Conservation (phyloP, 2,113 vertebrate species). For the Chaetodon trifascialis region DNA sequence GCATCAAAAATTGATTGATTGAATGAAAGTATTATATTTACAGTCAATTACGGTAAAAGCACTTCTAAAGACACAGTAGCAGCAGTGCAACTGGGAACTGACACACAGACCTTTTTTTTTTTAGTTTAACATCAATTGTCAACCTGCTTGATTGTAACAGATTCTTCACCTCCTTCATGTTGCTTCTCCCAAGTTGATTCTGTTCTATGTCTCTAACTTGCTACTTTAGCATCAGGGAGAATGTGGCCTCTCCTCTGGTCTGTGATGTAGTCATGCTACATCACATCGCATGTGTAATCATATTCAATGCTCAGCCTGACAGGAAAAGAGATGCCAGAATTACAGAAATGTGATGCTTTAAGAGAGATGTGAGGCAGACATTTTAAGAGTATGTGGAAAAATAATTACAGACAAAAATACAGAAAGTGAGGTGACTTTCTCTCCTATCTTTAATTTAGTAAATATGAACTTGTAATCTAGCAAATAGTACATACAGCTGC, state of each 20-base stretch:
- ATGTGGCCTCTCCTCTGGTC: neutral
- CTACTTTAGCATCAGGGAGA: neutral
- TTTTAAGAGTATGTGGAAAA: too few relatives aligned
- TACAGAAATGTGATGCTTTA: neutral
- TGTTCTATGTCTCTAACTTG: too few relatives aligned
- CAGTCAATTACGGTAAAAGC: neutral
- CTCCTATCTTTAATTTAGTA: neutral
- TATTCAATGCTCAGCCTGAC: neutral
- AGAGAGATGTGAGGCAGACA: neutral
- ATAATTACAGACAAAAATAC: neutral
- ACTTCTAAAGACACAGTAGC: neutral
- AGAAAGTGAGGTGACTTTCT: neutral
- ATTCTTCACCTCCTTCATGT: neutral
- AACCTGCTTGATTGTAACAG: neutral
- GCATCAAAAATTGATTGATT: neutral
- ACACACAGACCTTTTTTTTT: neutral
- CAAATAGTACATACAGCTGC: too few relatives aligned
- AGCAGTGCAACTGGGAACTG: neutral
- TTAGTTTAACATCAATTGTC: neutral
- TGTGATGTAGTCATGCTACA: neutral
- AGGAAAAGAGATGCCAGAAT: neutral
- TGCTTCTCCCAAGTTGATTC: too few relatives aligned
- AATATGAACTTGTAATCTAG: neutral
- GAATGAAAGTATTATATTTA: neutral
- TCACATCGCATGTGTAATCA: too few relatives aligned